Evolutionary conservation across 2,888 invertebrate genomes (phyloP).

Genomic region (Cheilosia grossa): DNA sequence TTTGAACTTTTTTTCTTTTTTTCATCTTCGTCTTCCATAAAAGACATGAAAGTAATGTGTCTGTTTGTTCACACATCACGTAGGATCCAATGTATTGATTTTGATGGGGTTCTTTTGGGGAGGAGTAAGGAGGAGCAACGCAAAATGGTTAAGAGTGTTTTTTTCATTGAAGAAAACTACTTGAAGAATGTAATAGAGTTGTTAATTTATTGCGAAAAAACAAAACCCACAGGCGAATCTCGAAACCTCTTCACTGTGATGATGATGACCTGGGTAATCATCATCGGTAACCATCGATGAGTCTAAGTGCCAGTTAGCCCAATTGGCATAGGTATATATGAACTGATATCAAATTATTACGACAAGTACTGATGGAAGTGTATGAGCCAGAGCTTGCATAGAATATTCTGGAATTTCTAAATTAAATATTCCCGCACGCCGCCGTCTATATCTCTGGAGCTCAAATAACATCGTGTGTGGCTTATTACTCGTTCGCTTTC

Average conservation of each 20-base stretch:
- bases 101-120: not conserved
- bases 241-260: too few species aligned
- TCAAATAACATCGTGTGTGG: constrained; percentile 1
- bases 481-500: not conserved
- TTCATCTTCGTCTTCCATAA: not conserved
- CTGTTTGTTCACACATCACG: constrained; percentile 34
- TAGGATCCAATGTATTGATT: constrained; percentile 9
- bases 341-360: not conserved
- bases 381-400: not conserved
- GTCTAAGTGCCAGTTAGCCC: not conserved
- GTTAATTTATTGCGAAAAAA: too few species aligned
- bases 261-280: too few species aligned
- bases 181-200: not conserved
- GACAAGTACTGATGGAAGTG: not conserved
- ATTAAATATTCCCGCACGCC: not conserved
- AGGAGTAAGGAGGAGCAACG: not conserved
- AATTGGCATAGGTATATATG: not conserved
- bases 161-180: not conserved
- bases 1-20: constrained; percentile 39
- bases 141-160: not conserved
- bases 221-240: too few species aligned
- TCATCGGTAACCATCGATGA: too few species aligned
- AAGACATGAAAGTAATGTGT: constrained; percentile 16
- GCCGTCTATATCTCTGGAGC: not conserved
- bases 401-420: not conserved